These are phyloP conservation scores for Eurystomus glaucurus DNA, from an alignment of 2,797 vertebrate genomes.

Conservation along the genomic window DNA sequence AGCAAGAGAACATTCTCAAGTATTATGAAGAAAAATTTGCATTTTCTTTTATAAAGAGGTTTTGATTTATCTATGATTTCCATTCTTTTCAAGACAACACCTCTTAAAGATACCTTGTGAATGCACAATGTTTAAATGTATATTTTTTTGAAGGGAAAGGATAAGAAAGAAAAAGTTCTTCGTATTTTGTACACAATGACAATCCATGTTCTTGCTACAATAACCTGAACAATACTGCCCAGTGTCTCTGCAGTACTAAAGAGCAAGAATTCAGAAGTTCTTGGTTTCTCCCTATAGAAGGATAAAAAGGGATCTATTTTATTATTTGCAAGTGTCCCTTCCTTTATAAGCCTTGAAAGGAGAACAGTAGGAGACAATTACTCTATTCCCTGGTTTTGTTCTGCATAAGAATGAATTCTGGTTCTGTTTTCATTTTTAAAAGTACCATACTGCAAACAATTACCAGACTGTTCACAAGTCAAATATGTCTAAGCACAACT, in stretches of 20 bases:
- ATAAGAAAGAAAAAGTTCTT: neutral
- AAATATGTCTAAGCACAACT: neutral
- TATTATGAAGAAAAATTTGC: neutral
- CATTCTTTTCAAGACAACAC: neutral
- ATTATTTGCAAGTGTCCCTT: neutral
- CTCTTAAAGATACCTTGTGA: neutral
- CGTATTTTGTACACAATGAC: neutral
- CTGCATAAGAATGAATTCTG: neutral
- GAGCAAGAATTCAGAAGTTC: neutral
- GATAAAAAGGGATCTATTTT: neutral
- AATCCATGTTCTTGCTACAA: neutral
- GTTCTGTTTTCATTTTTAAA: neutral
- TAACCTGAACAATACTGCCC: neutral
- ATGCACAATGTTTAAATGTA: neutral
- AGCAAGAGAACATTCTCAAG: conserved; percentile 2
- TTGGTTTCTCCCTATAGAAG: neutral
- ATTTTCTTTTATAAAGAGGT: neutral
- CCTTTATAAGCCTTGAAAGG: neutral
- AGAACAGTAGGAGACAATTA: neutral
- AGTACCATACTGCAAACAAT: neutral
- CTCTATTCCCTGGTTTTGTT: neutral
- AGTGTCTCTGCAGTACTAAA: neutral
- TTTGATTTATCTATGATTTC: neutral
- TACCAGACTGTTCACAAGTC: neutral
- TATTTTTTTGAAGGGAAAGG: neutral